Evolutionary conservation across 2,113 vertebrate genomes (phyloP).

Genomic region (Copsychus sechellarum): DNA sequence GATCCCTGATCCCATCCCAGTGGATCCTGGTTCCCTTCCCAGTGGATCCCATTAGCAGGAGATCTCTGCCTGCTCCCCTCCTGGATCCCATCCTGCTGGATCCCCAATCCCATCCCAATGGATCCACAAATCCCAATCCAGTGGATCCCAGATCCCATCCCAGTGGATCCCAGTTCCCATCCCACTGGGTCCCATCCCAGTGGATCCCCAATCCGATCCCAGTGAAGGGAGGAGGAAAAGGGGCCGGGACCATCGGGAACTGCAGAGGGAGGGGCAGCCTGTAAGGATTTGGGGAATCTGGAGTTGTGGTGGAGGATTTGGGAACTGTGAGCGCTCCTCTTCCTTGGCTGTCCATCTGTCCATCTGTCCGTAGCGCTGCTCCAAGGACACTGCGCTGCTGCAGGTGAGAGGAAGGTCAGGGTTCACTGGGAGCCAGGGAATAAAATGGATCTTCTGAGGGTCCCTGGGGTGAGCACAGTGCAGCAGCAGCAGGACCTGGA

Average conservation of each 20-base stretch:
- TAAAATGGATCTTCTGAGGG: neutral
- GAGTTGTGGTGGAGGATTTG: neutral
- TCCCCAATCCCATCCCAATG: neutral
- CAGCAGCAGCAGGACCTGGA: neutral
- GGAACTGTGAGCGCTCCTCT: neutral
- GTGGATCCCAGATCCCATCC: too few species aligned
- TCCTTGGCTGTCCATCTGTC: neutral
- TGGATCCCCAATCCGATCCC: neutral
- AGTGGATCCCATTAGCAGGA: too few species aligned
- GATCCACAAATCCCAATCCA: neutral
- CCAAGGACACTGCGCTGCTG: neutral
- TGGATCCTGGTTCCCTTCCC: neutral
- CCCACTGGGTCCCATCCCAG: neutral
- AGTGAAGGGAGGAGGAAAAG: too few species aligned
- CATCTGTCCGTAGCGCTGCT: accelerated
- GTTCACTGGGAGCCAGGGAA: accelerated
- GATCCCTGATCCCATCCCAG: neutral
- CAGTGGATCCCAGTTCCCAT: too few species aligned
- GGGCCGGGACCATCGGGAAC: neutral
- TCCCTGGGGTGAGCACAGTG: neutral
- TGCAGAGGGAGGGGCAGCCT: neutral
- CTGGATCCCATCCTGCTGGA: neutral
- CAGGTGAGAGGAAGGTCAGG: neutral
- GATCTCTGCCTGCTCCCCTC: too few species aligned
- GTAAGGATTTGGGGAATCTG: neutral